phyloP scores from a whole-genome alignment of 1,140 invertebrate species.

The Bombus sibiricus region DNA sequence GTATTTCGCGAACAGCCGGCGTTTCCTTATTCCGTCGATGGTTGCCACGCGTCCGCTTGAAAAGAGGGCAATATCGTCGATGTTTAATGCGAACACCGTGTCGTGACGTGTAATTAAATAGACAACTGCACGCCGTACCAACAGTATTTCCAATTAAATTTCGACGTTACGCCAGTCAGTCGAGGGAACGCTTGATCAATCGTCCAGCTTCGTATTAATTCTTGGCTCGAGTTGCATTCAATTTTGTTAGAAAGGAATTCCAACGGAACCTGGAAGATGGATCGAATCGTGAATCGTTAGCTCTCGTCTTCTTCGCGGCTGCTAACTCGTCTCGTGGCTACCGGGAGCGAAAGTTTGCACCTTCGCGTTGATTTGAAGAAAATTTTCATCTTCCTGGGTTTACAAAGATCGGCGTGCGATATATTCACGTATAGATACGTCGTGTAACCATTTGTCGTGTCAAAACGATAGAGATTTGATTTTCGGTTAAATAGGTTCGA shows the following conservation, averaged over 20 bases:
- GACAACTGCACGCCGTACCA: not conserved
- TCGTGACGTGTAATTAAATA: conserved; percentile 19
- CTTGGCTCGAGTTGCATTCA: no score
- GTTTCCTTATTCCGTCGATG: not conserved
- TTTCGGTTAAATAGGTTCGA: no score
- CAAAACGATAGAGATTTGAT: no score
- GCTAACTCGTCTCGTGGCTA: not conserved
- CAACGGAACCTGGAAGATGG: not conserved
- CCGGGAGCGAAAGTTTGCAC: no score
- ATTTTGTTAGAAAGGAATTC: not conserved
- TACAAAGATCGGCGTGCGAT: no score
- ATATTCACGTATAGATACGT: no score
- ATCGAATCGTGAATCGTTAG: not conserved
- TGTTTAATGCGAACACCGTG: not conserved
- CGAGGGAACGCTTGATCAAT: not conserved
- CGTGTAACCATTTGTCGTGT: no score
- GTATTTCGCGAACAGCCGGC: not conserved
- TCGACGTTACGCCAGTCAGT: not conserved
- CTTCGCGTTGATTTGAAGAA: no score
- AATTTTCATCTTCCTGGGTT: no score
- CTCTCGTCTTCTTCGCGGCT: not conserved
- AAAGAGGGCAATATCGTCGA: conserved; percentile 8
- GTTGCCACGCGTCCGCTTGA: not conserved
- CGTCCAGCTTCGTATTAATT: not conserved
- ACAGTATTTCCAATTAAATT: conserved; percentile 25